Evolutionary conservation across 2,797 vertebrate species (phyloP), one percentile per base, ranked within the genome.

Genomic region (Limnodromus scolopaceus): DNA sequence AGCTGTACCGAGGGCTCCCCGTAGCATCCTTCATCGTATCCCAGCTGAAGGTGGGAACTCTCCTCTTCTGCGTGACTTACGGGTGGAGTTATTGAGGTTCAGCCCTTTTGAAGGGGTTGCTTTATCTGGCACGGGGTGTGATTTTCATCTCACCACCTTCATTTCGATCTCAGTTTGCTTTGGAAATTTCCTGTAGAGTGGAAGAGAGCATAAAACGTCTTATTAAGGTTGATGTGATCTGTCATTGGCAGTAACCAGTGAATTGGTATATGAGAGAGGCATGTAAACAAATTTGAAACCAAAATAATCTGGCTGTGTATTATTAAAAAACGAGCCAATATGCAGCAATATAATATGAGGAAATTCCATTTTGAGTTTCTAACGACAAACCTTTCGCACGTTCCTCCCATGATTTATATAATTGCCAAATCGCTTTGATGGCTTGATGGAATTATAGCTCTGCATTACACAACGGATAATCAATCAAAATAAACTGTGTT

Each of bases 381-480:
- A 30, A 34, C 16, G 15, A 70, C 87, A 27, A 76, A 75, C 70
- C 83, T 38, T 51, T 20, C 0, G 18, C 85, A 23, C 58, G 34
- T 84, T 84, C 85, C 77, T 57, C 18, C 85, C 13, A 0, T 95
- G 94, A 89, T 95, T 84, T 92, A 82, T 95, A 7, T 80, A 84
- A 96, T 95, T 95, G 92, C 93, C 5, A 2, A 69, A 43, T 60
- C 1, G 7, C 94, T 90, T 66, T 88, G 93, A 55, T 91, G 96
- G 46, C 84, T 64, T 18, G 91, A 84, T 84, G 94, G 96, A 92
- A 87, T 95, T 90, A 68, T 11, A 88, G 94, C 95, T 81, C 95
- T 28, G 91, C 86, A 6, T 80, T 68, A 19, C 93, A 34, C 18
- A 48, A 61, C 74, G 95, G 96, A 60, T 92, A 36, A 95, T 96